These are phyloP conservation scores for Erebia palarica DNA, from an alignment of 2,888 invertebrate genomes.

Conservation along the genomic window DNA sequence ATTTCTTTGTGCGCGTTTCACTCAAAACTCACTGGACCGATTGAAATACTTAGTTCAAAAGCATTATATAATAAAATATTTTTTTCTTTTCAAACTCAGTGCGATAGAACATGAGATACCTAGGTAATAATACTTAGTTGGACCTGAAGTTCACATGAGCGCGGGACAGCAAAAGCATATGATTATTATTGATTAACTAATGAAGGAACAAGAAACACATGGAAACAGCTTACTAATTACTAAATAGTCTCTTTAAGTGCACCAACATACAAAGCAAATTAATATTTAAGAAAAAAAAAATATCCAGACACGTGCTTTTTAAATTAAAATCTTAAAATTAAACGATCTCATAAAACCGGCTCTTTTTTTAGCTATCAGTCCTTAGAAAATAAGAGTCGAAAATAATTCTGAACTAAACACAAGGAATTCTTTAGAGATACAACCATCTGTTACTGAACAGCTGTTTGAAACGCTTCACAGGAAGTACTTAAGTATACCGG, in stretches of 20 bases:
- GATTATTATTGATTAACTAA: too few species aligned
- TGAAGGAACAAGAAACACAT: too few species aligned
- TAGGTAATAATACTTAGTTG: too few species aligned
- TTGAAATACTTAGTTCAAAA: background rate
- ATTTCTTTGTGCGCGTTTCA: background rate
- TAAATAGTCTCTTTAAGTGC: too few species aligned
- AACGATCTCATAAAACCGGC: background rate
- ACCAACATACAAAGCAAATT: background rate
- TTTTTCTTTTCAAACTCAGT: too few species aligned
- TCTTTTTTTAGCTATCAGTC: background rate
- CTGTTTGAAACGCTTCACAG: constrained; percentile 3
- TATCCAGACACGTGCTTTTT: background rate
- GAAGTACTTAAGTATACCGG: constrained; percentile 5
- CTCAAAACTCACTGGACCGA: background rate
- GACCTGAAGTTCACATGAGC: too few species aligned
- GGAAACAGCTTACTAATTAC: too few species aligned
- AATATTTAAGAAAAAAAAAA: background rate
- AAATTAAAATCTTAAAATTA: background rate
- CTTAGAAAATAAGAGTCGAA: constrained; percentile 4
- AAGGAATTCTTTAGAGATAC: background rate
- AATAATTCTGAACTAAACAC: background rate
- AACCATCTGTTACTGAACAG: constrained; percentile 14
- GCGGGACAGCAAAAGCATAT: too few species aligned
- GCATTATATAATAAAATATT: too few species aligned
- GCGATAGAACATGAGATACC: too few species aligned